A percentile compares a stretch with the other conserved stretches of the same genome.
Conservation (phyloP, 2,888 invertebrate species). For the Cerastis leucographa region DNA sequence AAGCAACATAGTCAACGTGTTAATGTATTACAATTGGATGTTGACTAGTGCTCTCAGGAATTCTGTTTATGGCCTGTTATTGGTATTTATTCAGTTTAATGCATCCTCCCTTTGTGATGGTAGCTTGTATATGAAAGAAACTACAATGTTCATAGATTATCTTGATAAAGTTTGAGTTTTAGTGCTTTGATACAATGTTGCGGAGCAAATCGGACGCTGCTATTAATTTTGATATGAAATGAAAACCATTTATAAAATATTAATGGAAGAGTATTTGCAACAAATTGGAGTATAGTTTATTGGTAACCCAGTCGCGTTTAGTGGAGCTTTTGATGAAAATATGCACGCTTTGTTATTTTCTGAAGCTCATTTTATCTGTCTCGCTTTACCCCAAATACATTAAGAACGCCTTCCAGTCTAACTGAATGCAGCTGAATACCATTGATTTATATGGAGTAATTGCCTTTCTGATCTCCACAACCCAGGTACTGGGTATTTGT, state of each 20-base stretch:
- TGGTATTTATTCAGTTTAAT: constrained; percentile 63
- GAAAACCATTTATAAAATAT: constrained; percentile 1
- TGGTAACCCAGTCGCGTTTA: background rate
- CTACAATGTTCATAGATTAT: constrained; percentile 55
- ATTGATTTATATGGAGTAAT: background rate
- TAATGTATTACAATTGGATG: constrained; percentile 72
- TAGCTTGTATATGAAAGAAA: constrained; percentile 30
- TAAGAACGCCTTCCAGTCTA: background rate
- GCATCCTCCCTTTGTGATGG: constrained; percentile 56
- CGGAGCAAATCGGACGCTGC: background rate
- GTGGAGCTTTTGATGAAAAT: background rate
- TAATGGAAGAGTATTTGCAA: background rate
- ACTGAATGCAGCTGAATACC: background rate
- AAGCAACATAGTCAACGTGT: constrained; percentile 72
- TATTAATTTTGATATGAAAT: constrained; percentile 38
- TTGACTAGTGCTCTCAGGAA: constrained; percentile 65
- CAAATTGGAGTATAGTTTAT: background rate
- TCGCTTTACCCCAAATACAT: background rate
- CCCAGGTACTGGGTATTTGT: background rate
- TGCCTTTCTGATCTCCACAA: background rate
- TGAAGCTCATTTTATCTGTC: background rate
- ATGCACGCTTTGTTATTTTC: background rate
- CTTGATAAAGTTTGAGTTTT: constrained; percentile 45
- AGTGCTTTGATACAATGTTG: constrained; percentile 41
- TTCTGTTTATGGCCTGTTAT: constrained; percentile 50